Base-by-base conservation (phyloP, 2,113 vertebrate genomes). In the Urocynchramus pylzowi region DNA sequence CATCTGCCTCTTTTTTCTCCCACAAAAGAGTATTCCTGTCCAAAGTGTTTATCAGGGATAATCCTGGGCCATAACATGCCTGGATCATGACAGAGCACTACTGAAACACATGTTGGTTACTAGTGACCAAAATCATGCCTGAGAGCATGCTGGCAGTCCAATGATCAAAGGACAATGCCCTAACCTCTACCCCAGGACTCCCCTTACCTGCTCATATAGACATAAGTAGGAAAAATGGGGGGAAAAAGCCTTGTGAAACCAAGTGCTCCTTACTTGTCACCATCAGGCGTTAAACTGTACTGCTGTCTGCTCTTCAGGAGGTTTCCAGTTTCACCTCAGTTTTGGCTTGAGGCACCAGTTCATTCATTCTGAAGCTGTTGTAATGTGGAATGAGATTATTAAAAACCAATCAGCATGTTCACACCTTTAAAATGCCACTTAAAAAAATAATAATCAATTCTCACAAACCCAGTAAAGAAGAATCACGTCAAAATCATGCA, bases 101-200 rank as follows among this genome's bases (percentile, higher is more conserved):
- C 35, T 7, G 1, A 5, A 33, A 33, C 7, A 59, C 3, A 1
- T 0, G 1, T 5, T 67, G 31, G 47, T 41, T 60, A 12, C 7
- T 13, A 5, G 17, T 50, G 35, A 78, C 14, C 8, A 63, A 84
- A 67, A 35, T 26, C 11, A 42, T 24, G 26, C 16, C 16, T 77
- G 35, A 56, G 23, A 84, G 4, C 10, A 63, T 23, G 11, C 28
- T 61, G 65, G 18, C 19, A 74, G 49, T 16, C 2, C 1, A 65
- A 74, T 13, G 6, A 61, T 8, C n/a, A 65, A 75, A 74, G 16
- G 8, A 63, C 7, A 67, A 30, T 31, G 22, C 9, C 37, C 20
- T 49, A 41, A 53, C 13, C 31, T 69, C 20, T 53, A 50, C 4
- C 23, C 13, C 20, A 81, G n/a, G 7, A 15, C 23, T 77, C 26